phyloP scores from a whole-genome alignment of 2,113 vertebrate species.

The Oncorhynchus masou region DNA sequence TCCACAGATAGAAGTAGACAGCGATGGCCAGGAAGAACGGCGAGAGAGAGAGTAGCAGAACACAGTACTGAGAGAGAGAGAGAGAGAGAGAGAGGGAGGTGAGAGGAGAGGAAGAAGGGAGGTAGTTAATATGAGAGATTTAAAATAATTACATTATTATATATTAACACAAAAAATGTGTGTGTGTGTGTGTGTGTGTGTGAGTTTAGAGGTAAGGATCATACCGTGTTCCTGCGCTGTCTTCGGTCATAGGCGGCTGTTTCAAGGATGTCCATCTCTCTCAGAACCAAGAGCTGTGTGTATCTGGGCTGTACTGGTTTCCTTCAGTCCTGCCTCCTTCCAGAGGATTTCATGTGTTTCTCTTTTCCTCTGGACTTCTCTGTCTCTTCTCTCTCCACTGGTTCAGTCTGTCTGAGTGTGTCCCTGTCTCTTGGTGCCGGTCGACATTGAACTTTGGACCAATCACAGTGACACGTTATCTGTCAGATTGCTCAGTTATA shows the following conservation, averaged over 20 bases:
- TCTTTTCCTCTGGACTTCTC: background rate
- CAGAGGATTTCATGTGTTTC: slow-evolving; percentile 4
- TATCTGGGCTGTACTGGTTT: background rate
- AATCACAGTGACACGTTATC: slow-evolving; percentile 49
- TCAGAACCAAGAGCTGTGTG: background rate
- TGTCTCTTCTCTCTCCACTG: background rate
- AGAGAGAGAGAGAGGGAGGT: slow-evolving; percentile 29
- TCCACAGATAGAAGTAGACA: slow-evolving; percentile 72
- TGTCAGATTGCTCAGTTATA: slow-evolving; percentile 63
- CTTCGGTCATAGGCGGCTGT: slow-evolving; percentile 69
- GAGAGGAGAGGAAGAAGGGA: background rate
- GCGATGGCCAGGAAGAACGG: slow-evolving; percentile 68
- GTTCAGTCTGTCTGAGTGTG: slow-evolving; percentile 26
- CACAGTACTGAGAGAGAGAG: slow-evolving; percentile 55
- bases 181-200: background rate
- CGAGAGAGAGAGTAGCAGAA: slow-evolving; percentile 70
- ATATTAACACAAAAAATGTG: background rate
- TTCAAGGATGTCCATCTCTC: slow-evolving; percentile 79
- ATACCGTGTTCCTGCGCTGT: slow-evolving; percentile 71
- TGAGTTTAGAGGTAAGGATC: background rate
- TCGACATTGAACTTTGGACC: slow-evolving; percentile 66
- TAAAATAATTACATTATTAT: background rate
- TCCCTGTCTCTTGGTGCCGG: slow-evolving; percentile 27
- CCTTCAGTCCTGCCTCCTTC: background rate
- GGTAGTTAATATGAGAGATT: background rate